phyloP scores from a whole-genome alignment of 1,140 invertebrate genomes.

The Bombus superbus region DNA sequence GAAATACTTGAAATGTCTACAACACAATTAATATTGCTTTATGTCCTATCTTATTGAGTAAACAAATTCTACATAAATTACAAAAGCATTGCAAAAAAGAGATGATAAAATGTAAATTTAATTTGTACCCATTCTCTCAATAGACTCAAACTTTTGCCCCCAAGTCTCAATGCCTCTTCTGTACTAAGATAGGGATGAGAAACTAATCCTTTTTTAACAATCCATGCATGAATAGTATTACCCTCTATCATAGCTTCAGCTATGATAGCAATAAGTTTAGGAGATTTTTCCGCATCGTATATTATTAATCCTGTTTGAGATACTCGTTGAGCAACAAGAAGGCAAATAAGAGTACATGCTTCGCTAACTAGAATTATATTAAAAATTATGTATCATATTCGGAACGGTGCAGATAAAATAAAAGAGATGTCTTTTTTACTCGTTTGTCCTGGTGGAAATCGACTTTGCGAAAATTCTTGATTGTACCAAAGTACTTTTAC shows the following conservation, averaged over 20 bases:
- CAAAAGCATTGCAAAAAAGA: neutral
- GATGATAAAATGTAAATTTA: neutral
- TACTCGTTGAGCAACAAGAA: slow-evolving; percentile 77
- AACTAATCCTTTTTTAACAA: slow-evolving; percentile 72
- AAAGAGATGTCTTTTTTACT: slow-evolving; percentile 60
- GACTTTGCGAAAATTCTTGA: slow-evolving; percentile 78
- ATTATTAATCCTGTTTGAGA: slow-evolving; percentile 68
- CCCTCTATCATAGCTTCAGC: slow-evolving; percentile 79
- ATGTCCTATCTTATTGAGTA: neutral
- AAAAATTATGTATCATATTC: slow-evolving; percentile 59
- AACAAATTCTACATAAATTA: neutral
- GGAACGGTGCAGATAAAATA: slow-evolving; percentile 24
- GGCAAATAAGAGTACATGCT: slow-evolving; percentile 81
- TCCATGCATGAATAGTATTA: slow-evolving; percentile 74
- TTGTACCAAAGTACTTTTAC: slow-evolving; percentile 77
- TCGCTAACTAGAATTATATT: slow-evolving; percentile 68
- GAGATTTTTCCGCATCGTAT: slow-evolving; percentile 64
- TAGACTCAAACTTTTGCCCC: slow-evolving; percentile 69
- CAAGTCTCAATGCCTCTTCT: slow-evolving; percentile 76
- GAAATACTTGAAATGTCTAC: slow-evolving; percentile 77
- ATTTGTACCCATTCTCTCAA: slow-evolving; percentile 80
- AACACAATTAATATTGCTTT: slow-evolving; percentile 18
- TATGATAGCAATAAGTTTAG: slow-evolving; percentile 71
- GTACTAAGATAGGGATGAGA: slow-evolving; percentile 76
- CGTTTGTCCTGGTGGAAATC: slow-evolving; percentile 80